A percentile compares a stretch with the other conserved stretches of the same genome.
Evolutionary conservation across 2,113 vertebrate species (phyloP).

Genomic region (Bostrychus sinensis): DNA sequence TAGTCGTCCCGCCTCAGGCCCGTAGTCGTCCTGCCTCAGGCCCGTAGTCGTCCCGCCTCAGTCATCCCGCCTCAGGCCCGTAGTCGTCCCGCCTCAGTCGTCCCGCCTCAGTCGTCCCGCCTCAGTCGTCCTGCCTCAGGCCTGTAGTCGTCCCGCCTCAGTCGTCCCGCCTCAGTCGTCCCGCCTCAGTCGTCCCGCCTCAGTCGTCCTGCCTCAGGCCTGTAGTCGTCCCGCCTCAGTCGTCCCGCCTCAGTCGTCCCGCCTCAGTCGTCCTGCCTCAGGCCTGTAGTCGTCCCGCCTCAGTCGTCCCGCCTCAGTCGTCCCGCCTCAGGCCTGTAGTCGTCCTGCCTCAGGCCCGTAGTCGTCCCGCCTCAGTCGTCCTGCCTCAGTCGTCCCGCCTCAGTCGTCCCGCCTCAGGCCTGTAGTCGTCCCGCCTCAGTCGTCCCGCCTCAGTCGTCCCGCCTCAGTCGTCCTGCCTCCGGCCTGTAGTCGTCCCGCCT

Average conservation of each 20-base stretch:
- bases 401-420: accelerated
- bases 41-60: accelerated
- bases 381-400: accelerated
- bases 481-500: too few relatives aligned
- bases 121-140: accelerated
- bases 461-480: accelerated
- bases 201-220: accelerated
- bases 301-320: neutral
- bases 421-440: too few relatives aligned
- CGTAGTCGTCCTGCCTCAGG: neutral
- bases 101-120: neutral
- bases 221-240: too few relatives aligned
- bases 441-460: neutral
- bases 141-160: too few relatives aligned
- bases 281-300: too few relatives aligned
- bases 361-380: too few relatives aligned
- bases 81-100: too few relatives aligned
- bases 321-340: accelerated
- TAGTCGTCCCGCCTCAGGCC: too few relatives aligned
- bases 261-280: accelerated
- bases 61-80: too few relatives aligned
- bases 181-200: neutral
- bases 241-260: neutral
- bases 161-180: too few relatives aligned
- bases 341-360: too few relatives aligned